phyloP scores from a whole-genome alignment of 1,140 invertebrate species.

The Lordiphosa collinella region DNA sequence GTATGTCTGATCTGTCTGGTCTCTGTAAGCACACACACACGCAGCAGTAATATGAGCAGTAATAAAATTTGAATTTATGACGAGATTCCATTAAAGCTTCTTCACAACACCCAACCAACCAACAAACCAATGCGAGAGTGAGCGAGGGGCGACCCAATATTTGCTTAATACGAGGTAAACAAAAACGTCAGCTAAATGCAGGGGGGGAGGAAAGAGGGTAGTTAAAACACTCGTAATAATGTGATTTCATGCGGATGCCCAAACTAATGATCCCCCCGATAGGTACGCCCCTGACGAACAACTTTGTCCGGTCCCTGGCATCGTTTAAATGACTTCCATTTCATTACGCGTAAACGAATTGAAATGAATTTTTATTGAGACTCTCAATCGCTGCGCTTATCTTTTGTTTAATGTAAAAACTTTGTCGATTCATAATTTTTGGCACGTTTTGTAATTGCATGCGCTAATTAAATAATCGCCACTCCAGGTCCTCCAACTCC shows the following conservation, averaged over 20 bases:
- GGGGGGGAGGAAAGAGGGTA: conserved; percentile 22
- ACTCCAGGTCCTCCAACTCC: conserved; percentile 18
- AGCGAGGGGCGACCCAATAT: conserved; percentile 46
- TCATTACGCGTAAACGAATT: conserved; percentile 76
- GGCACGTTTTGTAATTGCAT: conserved; percentile 57
- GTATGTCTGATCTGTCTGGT: conserved; percentile 18
- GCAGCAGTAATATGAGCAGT: conserved; percentile 68
- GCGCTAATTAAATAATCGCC: conserved; percentile 69
- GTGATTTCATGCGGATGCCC: conserved; percentile 58
- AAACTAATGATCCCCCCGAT: not conserved
- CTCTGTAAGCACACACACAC: conserved; percentile 28
- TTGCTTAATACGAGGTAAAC: conserved; percentile 61
- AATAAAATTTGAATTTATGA: conserved; percentile 79
- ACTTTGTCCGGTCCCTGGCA: conserved; percentile 50
- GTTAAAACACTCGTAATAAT: conserved; percentile 66
- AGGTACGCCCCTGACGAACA: conserved; percentile 46
- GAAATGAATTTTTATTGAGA: conserved; percentile 77
- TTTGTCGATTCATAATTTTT: conserved; percentile 73
- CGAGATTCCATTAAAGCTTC: conserved; percentile 79
- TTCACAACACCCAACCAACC: conserved; percentile 58
- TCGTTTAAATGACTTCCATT: conserved; percentile 73
- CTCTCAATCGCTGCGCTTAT: conserved; percentile 34
- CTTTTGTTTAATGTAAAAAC: conserved; percentile 74
- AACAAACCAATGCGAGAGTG: not conserved
- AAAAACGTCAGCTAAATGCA: conserved; percentile 15